Conservation (phyloP, 2,113 vertebrate species). For the Chlorodrepanis virens region DNA sequence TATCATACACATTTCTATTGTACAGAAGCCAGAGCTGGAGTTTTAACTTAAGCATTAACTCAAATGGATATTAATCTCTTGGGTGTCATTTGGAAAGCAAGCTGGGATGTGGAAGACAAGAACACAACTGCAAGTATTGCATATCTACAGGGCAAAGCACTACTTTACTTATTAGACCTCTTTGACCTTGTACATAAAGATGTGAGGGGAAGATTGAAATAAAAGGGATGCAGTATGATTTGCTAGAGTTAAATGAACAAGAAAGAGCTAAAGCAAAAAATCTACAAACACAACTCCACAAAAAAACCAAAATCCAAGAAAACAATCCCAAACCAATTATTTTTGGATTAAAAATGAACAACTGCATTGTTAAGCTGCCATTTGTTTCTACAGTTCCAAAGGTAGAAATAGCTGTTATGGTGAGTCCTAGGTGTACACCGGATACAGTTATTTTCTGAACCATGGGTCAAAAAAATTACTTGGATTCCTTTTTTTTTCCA, state of each 20-base stretch:
- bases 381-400: not conserved
- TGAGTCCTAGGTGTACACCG: not conserved
- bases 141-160: not conserved
- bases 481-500: not conserved
- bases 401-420: not conserved
- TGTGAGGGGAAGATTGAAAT: not conserved
- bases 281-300: not conserved
- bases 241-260: not conserved
- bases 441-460: not conserved
- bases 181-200: not conserved
- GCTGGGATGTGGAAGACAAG: not conserved
- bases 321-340: not conserved
- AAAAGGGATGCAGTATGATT: not conserved
- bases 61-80: conserved; percentile 41
- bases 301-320: not conserved
- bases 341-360: not conserved
- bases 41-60: conserved; percentile 25
- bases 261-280: not conserved
- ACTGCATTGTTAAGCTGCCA: not conserved
- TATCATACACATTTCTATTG: not conserved
- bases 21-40: not conserved
- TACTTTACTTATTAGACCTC: not conserved
- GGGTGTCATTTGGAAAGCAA: not conserved
- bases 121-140: not conserved
- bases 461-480: not conserved